Evolutionary conservation across 1,140 invertebrate species (phyloP), one percentile per base, ranked within the genome.

Genomic region (Drosophila ficusphila): DNA sequence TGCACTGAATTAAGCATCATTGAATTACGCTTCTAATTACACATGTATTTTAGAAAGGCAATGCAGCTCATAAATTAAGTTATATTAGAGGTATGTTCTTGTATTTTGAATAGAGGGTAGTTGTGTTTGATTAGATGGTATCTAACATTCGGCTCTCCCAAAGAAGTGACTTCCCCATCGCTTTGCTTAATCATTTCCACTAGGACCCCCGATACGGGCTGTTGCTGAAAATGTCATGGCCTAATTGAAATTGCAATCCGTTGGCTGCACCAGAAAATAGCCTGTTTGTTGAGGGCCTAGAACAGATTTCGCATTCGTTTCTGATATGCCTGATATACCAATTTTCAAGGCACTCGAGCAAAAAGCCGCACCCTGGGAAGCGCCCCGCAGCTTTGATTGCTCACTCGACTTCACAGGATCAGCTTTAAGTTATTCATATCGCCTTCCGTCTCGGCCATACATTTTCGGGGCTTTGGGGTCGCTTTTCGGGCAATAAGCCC

Each of bases 341-440:
- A 46, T 61, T 23, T n/a, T 14, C 7, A 53, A 14, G 11, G 29
- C 21, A 53, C 34, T 53, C 47, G 12, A 3, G 19, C 16, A 12
- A 4, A 12, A 57, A 14, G 21, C 9, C 29, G n/a, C n/a, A 9
- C 18, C 39, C 31, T 34, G 29, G 31, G 31, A 19, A 16, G 25
- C 6, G 9, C 34, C 36, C 62, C 16, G 42, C 36, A 9, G 62
- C 34, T 42, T 19, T 19, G 25, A 33, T 11, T 65, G 60, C 27
- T 51, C 64, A 16, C 27, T 41, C 19, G 67, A 68, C 36, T 67
- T 41, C 34, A 67, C 60, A 65, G 42, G 58, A 67, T 39, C 64
- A 52, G 61, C 46, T 67, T 42, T 68, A 68, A 68, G 61, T 68
- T 68, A 68, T 68, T 67, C 61, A 42, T 67, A 34, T 68, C 34